These are phyloP conservation scores for Propithecus perrieri DNA, from an alignment of 2,797 vertebrate species.

Conservation along the genomic window DNA sequence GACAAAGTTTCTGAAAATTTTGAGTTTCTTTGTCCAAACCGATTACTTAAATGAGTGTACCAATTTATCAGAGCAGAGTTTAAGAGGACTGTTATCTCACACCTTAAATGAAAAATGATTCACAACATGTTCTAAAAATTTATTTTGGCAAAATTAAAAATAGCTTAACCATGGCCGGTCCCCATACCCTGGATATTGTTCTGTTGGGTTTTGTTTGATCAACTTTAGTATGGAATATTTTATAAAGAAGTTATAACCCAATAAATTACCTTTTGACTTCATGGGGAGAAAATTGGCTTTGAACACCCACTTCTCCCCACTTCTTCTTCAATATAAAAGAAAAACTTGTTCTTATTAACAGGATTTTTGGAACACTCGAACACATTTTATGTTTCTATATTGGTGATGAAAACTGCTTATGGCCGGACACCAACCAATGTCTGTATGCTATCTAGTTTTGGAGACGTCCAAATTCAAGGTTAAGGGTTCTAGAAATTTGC, in stretches of 20 bases:
- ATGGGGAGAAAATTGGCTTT: neutral
- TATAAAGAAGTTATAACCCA: neutral
- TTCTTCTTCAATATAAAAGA: neutral
- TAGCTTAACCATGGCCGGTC: neutral
- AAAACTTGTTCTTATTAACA: neutral
- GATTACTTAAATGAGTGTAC: rapidly evolving
- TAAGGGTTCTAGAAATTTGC: neutral
- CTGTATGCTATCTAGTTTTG: neutral
- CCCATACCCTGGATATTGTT: neutral
- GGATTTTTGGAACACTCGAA: neutral
- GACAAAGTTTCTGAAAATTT: neutral
- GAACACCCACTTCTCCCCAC: rapidly evolving
- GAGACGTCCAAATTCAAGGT: neutral
- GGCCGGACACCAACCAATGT: neutral
- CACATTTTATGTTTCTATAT: neutral
- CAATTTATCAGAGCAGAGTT: neutral
- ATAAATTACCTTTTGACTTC: neutral
- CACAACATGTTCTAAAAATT: neutral
- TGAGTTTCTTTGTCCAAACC: neutral
- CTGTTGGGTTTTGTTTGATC: neutral
- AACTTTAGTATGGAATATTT: neutral
- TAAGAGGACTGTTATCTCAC: neutral
- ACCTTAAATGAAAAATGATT: neutral
- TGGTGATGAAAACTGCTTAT: neutral
- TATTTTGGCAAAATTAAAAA: neutral